Conservation (phyloP, 2,888 invertebrate species). For the Drosophila acutilabella region DNA sequence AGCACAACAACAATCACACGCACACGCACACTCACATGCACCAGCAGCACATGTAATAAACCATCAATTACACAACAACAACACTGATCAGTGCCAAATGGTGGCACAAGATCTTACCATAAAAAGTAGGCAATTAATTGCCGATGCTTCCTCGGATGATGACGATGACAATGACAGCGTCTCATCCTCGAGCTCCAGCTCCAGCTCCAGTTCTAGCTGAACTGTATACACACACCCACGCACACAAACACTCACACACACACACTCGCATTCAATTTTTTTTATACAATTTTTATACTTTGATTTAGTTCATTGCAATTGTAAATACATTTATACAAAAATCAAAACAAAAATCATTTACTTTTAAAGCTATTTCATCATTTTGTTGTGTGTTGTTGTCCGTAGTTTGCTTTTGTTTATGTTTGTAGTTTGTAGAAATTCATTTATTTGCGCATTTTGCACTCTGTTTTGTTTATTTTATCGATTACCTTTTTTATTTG, state of each 20-base stretch:
- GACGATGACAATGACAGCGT: slow-evolving; percentile 38
- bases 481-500: slow-evolving; percentile 18
- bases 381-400: slow-evolving; percentile 59
- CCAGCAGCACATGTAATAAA: slow-evolving; percentile 37
- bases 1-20: slow-evolving; percentile 1
- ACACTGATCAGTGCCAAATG: slow-evolving; percentile 53
- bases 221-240: slow-evolving; percentile 20
- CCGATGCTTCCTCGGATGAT: slow-evolving; percentile 28
- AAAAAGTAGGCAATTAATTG: slow-evolving; percentile 37
- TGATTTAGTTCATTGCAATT: slow-evolving; percentile 29
- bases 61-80: slow-evolving; percentile 35
- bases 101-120: slow-evolving; percentile 72
- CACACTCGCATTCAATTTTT: slow-evolving; percentile 15
- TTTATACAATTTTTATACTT: slow-evolving; percentile 28
- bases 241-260: slow-evolving; percentile 13
- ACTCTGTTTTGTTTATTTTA: slow-evolving; percentile 25
- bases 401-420: slow-evolving; percentile 47
- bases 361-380: slow-evolving; percentile 7
- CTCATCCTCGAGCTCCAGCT: slow-evolving; percentile 43
- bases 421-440: slow-evolving; percentile 2
- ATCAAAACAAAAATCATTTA: slow-evolving; percentile 4
- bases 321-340: slow-evolving; percentile 39
- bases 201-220: slow-evolving; percentile 20
- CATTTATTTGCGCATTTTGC: slow-evolving; percentile 6
- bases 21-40: slow-evolving; percentile 13